Evolutionary conservation across 2,113 vertebrate species (phyloP), one percentile per base, ranked within the genome.

Genomic region (Psophia crepitans): DNA sequence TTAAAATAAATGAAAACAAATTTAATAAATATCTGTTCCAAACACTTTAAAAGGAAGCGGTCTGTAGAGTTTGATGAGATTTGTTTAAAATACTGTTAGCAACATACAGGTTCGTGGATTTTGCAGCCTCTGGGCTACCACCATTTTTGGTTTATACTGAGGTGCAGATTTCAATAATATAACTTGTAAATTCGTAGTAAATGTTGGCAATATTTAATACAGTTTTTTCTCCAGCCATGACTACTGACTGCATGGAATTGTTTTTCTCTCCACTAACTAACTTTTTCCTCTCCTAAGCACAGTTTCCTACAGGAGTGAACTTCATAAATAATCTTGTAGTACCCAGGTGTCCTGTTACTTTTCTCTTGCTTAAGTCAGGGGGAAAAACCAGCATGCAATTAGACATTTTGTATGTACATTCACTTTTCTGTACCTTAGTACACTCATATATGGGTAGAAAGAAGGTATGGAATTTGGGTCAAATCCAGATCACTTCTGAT

Each of bases 401-500:
- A 51, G 4, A 37, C 16, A 70, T 74, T 65, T 78, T 66, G 27
- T 48, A 49, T 9, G 15, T 77, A 66, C 43, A 21, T 84, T 68
- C 49, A 20, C 8, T 93, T 83, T 89, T 61, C 69, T 76, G 54
- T 91, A 74, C n/a, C 46, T 78, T 48, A 51, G 19, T 74, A 37
- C 43, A n/a, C 17, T 90, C 21, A 35, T 41, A 22, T 53, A 39
- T 54, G 37, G 27, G 28, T 83, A 56, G 80, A 81, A 89, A 68
- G 35, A 92, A 89, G 39, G 35, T 76, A 54, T 88, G 90, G 73
- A 89, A 92, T 87, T 65, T 92, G 39, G 61, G 91, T 87, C 61
- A 91, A 93, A 91, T 90, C 63, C 79, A 87, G 41, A 71, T 90
- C 63, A 58, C 71, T 94, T 78, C 32, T 86, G 37, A 87, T 89